Evolutionary conservation across 2,113 vertebrate genomes (phyloP), one percentile per base, ranked within the genome.

Genomic region (Verasper variegatus): DNA sequence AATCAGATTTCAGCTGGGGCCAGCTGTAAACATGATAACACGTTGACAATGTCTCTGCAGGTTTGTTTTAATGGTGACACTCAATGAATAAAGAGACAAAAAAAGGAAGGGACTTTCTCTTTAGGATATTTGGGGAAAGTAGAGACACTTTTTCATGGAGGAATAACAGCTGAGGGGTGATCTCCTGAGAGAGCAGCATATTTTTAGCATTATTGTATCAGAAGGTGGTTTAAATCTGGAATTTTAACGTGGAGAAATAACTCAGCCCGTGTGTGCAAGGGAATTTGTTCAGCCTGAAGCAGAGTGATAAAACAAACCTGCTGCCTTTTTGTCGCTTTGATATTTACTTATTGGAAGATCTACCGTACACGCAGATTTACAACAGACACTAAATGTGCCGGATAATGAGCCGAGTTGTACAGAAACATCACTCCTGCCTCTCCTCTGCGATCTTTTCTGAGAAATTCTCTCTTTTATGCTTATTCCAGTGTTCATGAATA

Each of bases 261-360:
- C 12, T 68, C 5, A 64, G 24, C 54, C 12, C 1, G 4, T 7
- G 21, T 4, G 13, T 57, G 63, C 45, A 35, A 74, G 52, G 45
- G 31, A 35, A 62, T 58, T 58, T 52, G 54, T 47, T 7, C 31
- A 31, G 55, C 12, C 54, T 74, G 54, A 59, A 68, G 47, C 26
- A 14, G 45, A 23, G 56, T 12, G 20, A 70, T 83, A 61, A 60
- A 76, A 68, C 57, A 27, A 73, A 5, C 10, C 42, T 10, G 37
- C 14, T 73, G 58, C 58, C 69, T 37, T 68, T 49, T 58, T 24
- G 5, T 20, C 31, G 17, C 47, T 65, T 67, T 76, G 37, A 82
- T 61, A 61, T 61, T 77, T 73, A 51, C 59, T 74, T 68, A 68
- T 68, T 63, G 26, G 47, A 56, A 55, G 40, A 47, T 62, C 13